Base-by-base conservation (phyloP, 2,888 invertebrate species). In the Priocnemis perturbator region DNA sequence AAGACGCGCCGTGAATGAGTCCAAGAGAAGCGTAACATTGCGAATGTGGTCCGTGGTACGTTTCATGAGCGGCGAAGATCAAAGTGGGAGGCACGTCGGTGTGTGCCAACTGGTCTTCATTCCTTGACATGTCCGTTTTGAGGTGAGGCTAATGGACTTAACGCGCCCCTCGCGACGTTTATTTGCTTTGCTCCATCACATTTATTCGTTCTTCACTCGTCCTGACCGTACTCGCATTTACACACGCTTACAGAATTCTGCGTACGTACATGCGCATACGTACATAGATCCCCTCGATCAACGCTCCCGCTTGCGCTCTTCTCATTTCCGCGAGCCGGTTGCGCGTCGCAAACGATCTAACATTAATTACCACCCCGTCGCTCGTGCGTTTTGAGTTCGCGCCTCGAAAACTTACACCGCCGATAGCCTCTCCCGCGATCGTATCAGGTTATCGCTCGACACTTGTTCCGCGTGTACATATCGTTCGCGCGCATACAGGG, bases 11-110 rank as follows among this genome's bases (percentile, higher is more conserved):
- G 11, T 37, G 26, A 26, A 26, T 26, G 5, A 37, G 37, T 9
- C 1, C 1, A 7, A 9, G 62, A 66, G 55, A 66, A 21, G 48
- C 55, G 37, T 5, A 45, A 62, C 48, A 66, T 66, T n/a, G 62
- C 57, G 19, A 19, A 7, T 19, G 61, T 15, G 37, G 37, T 37
- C 37, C 37, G 11, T 9, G 4, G 37, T 37, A 50, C 44, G 47
- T 66, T 77, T 64, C 65, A 56, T 68, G 64, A 55, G 48, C 76
- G 76, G 73, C 52, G 59, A 69, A 67, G 71, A 78, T 78, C 73
- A 78, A 78, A 76, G 67, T 65, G 50, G 66, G 44, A 48, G 69
- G 67, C 56, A 60, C 67, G 64, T 69, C 64, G 64, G 59, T 52
- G 66, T 47, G 19, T n/a, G 65, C 48, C 72, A 48, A 55, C 61